phyloP scores from a whole-genome alignment of 2,797 vertebrate species.

The Xenops minutus region DNA sequence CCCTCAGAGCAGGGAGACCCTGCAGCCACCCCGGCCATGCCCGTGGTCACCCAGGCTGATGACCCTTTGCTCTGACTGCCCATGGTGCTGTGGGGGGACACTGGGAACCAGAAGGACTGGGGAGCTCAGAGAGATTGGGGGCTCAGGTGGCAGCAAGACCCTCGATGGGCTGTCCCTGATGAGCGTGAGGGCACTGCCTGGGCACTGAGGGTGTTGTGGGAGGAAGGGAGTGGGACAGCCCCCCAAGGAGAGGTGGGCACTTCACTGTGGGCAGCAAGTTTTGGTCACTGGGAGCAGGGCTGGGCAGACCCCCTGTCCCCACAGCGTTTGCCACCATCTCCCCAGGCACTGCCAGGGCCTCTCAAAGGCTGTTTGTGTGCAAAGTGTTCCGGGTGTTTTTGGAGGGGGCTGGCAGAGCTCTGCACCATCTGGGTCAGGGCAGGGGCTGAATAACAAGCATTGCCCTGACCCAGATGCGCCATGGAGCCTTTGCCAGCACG shows the following conservation, averaged over 20 bases:
- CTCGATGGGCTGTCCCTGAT: fast-evolving
- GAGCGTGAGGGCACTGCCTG: fast-evolving
- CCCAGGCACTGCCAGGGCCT: neutral
- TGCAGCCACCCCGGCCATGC: fast-evolving
- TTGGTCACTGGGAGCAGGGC: neutral
- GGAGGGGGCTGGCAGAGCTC: constrained; percentile 17
- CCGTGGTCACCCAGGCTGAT: neutral
- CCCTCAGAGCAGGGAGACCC: neutral
- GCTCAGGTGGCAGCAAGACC: neutral
- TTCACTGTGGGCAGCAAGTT: fast-evolving
- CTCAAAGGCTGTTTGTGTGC: constrained; percentile 63
- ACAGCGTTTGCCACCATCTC: fast-evolving
- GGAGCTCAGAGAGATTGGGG: neutral
- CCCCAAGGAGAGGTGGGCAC: neutral
- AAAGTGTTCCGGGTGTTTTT: constrained; percentile 8
- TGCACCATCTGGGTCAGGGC: constrained; percentile 60
- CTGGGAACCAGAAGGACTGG: neutral
- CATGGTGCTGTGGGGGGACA: fast-evolving
- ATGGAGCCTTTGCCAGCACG: neutral
- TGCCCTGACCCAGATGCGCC: constrained; percentile 43
- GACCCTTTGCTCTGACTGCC: fast-evolving
- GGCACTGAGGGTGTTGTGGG: fast-evolving
- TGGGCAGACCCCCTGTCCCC: neutral
- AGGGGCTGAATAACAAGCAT: constrained; percentile 48
- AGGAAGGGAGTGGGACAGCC: neutral